phyloP scores from a whole-genome alignment of 2,888 invertebrate genomes.

The Hirudinaria manillensis region DNA sequence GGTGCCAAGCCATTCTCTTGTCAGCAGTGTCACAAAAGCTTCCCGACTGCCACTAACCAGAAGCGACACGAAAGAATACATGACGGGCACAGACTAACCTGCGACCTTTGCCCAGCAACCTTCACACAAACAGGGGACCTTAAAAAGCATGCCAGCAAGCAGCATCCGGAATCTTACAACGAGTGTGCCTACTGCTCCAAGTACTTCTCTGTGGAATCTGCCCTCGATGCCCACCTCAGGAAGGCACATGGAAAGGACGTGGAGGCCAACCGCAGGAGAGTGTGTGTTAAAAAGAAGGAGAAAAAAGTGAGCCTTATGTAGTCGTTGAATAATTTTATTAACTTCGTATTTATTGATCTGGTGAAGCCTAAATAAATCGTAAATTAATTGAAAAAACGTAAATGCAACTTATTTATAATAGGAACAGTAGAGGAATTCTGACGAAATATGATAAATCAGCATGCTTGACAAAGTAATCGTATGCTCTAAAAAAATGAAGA shows the following conservation, averaged over 20 bases:
- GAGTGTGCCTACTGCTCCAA: constrained; percentile 43
- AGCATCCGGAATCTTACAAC: constrained; percentile 43
- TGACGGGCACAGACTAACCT: constrained; percentile 38
- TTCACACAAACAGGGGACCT: constrained; percentile 45
- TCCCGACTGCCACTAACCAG: constrained; percentile 51
- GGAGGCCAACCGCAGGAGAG: constrained; percentile 30
- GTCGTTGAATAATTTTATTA: not conserved
- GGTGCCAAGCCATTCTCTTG: constrained; percentile 45
- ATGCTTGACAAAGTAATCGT: no score
- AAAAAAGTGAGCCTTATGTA: constrained; percentile 13
- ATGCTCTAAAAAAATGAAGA: no score
- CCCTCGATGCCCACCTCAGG: constrained; percentile 63
- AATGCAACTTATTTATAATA: no score
- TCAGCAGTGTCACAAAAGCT: constrained; percentile 50
- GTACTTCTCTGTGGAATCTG: constrained; percentile 44
- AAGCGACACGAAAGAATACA: constrained; percentile 48
- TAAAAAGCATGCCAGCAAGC: constrained; percentile 44
- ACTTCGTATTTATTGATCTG: not conserved
- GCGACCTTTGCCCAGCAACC: constrained; percentile 42
- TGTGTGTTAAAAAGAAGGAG: constrained; percentile 32
- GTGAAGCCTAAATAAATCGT: no score
- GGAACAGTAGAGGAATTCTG: no score
- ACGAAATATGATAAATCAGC: no score
- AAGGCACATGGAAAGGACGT: constrained; percentile 32
- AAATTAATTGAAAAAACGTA: no score